A percentile compares a stretch with the other conserved stretches of the same genome.
Conservation (phyloP, 2,888 invertebrate species). For the Ferrisia virgata region DNA sequence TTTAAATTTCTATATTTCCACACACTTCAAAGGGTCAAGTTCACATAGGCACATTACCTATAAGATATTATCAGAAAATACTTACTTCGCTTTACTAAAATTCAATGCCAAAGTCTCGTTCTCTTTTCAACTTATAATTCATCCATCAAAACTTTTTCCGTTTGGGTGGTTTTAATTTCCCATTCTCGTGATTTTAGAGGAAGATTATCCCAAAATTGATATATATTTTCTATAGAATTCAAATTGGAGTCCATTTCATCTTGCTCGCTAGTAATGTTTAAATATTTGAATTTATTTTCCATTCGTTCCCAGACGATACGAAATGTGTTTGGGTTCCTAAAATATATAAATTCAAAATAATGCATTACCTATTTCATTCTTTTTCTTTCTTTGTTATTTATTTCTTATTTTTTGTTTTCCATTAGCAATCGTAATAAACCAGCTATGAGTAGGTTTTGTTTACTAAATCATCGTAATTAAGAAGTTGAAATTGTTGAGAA, state of each 20-base stretch:
- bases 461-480: too few relatives aligned
- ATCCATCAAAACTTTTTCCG: not conserved
- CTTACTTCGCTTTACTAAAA: not conserved
- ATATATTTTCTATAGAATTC: not conserved
- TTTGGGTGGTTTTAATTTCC: not conserved
- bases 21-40: not conserved
- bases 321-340: conserved; percentile 12
- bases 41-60: too few relatives aligned
- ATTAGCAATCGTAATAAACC: too few relatives aligned
- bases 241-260: conserved; percentile 17
- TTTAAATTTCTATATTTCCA: not conserved
- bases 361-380: too few relatives aligned
- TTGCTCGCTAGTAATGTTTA: not conserved
- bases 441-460: too few relatives aligned
- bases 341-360: not conserved
- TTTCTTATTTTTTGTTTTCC: too few relatives aligned
- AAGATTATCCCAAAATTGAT: conserved; percentile 21
- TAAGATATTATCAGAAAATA: not conserved
- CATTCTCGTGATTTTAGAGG: not conserved
- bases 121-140: not conserved
- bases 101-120: not conserved
- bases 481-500: too few relatives aligned
- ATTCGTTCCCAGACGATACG: not conserved
- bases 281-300: not conserved
- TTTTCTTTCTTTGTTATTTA: too few relatives aligned